Percentiles rank a stretch among this genome's conserved stretches.
These are phyloP conservation scores for Salvelinus fontinalis DNA, from an alignment of 2,113 vertebrate species.

Conservation along the genomic window DNA sequence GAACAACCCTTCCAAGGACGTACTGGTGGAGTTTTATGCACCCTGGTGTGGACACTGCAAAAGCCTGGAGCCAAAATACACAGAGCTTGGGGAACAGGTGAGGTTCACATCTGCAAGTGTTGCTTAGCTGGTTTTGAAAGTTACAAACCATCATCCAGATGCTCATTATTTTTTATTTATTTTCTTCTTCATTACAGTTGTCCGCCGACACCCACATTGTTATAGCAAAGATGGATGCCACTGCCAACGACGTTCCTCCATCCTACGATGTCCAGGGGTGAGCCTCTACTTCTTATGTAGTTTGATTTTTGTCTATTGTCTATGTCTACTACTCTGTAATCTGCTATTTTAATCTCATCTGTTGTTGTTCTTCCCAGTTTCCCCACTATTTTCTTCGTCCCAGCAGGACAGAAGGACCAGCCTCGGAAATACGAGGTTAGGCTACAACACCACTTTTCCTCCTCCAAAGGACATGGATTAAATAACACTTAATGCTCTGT, in stretches of 20 bases:
- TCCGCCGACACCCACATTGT: conserved; percentile 46
- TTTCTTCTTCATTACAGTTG: conserved; percentile 31
- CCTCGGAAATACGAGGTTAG: conserved; percentile 51
- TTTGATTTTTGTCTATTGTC: neutral
- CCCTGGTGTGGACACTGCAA: conserved; percentile 63
- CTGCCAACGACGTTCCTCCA: conserved; percentile 48
- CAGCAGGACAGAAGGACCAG: conserved; percentile 43
- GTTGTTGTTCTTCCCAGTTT: conserved; percentile 36
- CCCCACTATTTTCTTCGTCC: conserved; percentile 54
- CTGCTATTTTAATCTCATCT: neutral
- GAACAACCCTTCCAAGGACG: conserved; percentile 53
- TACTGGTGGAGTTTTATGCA: conserved; percentile 60
- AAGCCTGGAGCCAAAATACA: conserved; percentile 59
- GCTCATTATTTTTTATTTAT: too few species aligned
- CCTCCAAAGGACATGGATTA: neutral
- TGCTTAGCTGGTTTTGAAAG: neutral
- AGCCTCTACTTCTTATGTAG: neutral
- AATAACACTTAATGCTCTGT: neutral
- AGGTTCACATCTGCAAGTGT: neutral
- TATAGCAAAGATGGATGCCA: conserved; percentile 62
- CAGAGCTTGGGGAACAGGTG: conserved; percentile 50
- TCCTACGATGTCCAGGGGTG: conserved; percentile 56
- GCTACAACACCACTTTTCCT: neutral
- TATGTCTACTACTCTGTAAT: neutral
- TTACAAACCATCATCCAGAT: too few species aligned